These are phyloP conservation scores for Brenthis hecate DNA, from an alignment of 2,888 invertebrate genomes.

Conservation along the genomic window DNA sequence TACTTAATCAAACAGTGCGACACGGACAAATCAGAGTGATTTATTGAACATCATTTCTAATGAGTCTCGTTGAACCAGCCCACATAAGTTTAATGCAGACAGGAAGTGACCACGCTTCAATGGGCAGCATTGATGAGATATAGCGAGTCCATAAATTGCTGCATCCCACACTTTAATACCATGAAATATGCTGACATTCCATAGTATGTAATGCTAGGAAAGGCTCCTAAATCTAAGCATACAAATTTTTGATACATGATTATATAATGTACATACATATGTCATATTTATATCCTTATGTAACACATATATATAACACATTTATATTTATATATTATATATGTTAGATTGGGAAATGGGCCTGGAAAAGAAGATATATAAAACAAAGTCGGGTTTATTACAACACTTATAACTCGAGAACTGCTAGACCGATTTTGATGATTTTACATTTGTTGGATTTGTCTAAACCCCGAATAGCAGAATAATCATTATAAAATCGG, in stretches of 20 bases:
- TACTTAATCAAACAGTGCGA: neutral
- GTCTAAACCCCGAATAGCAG: no score
- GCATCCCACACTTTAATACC: constrained; percentile 19
- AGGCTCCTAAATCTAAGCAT: neutral
- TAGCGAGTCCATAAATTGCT: constrained; percentile 25
- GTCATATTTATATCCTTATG: no score
- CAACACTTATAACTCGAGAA: no score
- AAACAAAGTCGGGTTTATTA: no score
- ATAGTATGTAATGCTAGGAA: neutral
- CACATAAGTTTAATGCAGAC: constrained; percentile 21
- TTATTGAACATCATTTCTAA: constrained; percentile 13
- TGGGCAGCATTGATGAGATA: constrained; percentile 27
- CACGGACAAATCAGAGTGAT: constrained; percentile 18
- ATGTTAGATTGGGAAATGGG: no score
- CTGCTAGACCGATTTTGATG: no score
- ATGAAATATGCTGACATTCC: constrained; percentile 4
- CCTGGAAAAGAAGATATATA: no score
- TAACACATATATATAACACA: no score
- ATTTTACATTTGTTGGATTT: no score
- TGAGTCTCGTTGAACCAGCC: constrained; percentile 22
- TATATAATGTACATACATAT: no score
- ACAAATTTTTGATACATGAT: neutral
- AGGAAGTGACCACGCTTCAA: constrained; percentile 27
- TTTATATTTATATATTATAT: no score
- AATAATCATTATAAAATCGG: no score